Percentiles rank a stretch among this genome's conserved stretches.
These are phyloP conservation scores for Platerodrilus igneus DNA, from an alignment of 2,888 invertebrate genomes.

Conservation along the genomic window DNA sequence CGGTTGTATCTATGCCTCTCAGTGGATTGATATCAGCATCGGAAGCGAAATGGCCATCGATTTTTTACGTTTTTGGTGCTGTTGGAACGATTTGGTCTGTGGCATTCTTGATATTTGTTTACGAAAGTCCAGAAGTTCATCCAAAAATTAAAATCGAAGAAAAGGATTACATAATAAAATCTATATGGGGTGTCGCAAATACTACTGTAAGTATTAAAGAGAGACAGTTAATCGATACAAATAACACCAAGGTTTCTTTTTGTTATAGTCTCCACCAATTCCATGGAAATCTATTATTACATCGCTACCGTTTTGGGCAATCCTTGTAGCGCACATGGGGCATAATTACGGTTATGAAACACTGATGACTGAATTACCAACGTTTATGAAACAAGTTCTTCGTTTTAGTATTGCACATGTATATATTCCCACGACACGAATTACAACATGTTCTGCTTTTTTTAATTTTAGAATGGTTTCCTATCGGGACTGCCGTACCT, in stretches of 20 bases:
- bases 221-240: no score
- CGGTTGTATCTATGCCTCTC: slow-evolving; percentile 84
- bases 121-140: slow-evolving; percentile 74
- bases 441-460: no score
- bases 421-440: slow-evolving; percentile 41
- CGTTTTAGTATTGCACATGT: slow-evolving; percentile 78
- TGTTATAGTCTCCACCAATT: slow-evolving; percentile 68
- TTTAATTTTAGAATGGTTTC: slow-evolving; percentile 76
- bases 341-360: slow-evolving; percentile 91
- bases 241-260: no score
- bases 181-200: slow-evolving; percentile 72
- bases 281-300: slow-evolving; percentile 74
- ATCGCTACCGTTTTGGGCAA: slow-evolving; percentile 85
- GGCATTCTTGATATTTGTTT: slow-evolving; percentile 64
- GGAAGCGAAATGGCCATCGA: slow-evolving; percentile 82
- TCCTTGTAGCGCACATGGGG: slow-evolving; percentile 82
- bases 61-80: slow-evolving; percentile 83
- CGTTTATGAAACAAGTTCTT: slow-evolving; percentile 84
- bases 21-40: slow-evolving; percentile 79
- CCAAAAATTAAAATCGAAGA: slow-evolving; percentile 70
- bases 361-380: slow-evolving; percentile 83
- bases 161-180: slow-evolving; percentile 73
- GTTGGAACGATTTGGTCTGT: slow-evolving; percentile 79
- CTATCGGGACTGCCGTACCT: slow-evolving; percentile 82
- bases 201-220: slow-evolving; percentile 68